Percentiles rank a stretch among this genome's conserved stretches.
Conservation (phyloP, 2,888 invertebrate species). For the Sesia bembeciformis region DNA sequence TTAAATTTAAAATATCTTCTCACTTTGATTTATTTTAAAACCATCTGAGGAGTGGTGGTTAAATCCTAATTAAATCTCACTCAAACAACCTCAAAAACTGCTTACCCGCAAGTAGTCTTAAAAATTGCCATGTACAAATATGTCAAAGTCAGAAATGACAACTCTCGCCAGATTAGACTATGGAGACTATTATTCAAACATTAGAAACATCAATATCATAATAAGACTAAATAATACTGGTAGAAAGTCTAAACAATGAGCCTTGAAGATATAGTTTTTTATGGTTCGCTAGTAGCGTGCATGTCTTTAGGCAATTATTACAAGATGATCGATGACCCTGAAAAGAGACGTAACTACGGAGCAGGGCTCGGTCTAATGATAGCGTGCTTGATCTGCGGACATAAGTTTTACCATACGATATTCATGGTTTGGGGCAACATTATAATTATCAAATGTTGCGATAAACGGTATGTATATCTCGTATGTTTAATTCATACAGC, state of each 20-base stretch:
- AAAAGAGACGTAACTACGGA: conserved; percentile 73
- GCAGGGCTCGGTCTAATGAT: conserved; percentile 76
- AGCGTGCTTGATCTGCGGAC: conserved; percentile 75
- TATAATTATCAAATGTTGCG: conserved; percentile 71
- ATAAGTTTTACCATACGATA: conserved; percentile 73
- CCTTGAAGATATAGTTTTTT: conserved; percentile 19
- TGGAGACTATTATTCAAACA: no score
- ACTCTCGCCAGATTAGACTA: no score
- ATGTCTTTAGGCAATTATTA: conserved; percentile 76
- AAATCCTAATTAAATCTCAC: no score
- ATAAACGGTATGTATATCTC: conserved; percentile 61
- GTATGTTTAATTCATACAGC: neutral
- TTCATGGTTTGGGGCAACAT: conserved; percentile 76
- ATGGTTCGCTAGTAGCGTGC: conserved; percentile 46
- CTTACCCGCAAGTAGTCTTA: no score
- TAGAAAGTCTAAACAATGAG: neutral
- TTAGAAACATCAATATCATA: no score
- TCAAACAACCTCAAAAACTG: no score
- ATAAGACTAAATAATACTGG: neutral
- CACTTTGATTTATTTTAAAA: no score
- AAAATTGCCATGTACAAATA: no score
- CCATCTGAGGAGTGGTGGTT: no score
- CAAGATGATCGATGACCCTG: conserved; percentile 64
- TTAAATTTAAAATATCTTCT: no score
- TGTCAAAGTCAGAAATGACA: no score